Base-by-base conservation (phyloP, 2,113 vertebrate species). In the Sarotherodon lohbergeri region DNA sequence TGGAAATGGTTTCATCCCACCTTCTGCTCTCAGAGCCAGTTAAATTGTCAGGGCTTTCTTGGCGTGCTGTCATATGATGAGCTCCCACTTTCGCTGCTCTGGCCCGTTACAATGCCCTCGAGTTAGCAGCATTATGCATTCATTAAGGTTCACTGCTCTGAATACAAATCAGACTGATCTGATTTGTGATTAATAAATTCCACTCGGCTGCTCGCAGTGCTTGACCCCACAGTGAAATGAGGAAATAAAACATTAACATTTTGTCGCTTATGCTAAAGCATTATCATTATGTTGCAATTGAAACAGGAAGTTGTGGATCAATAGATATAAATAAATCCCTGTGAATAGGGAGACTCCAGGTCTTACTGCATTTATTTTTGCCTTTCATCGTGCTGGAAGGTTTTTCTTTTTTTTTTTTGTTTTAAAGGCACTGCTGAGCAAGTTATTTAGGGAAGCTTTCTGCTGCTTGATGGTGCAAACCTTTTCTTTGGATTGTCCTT, bases 1-100 rank as follows among this genome's bases (percentile, higher is more conserved):
- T 87, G 88, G 59, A 82, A 86, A 83, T 88, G 83, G 29, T 81
- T 48, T 85, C 78, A 55, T 46, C 50, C 66, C 79, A 76, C 83
- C 84, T 66, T 63, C 86, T 89, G 87, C 79, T 90, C 76, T 73
- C 66, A 22, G 63, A 82, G 68, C 24, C 32, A 14, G 79, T 88
- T 61, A 36, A 39, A 59, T 39, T 73, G 52, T 36, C 24, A 41
- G 46, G 73, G 73, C 32, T 32, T 17, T 22, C 27, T 82, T 86
- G 76, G 9, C 4, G 2, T 52, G 43, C 41, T 39, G 79, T 50
- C 36, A 68, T 11, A 48, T 2, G 17, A 43, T 59, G 32, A 87
- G 63, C 54, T 82, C 32, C 6, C 41, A 24, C 5, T 19, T 32
- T 24, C 32, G 4, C 48, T 71, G n/a, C 54, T 63, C 50, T 59